Conservation (phyloP, 2,888 invertebrate species). For the Brachylomia viminalis region DNA sequence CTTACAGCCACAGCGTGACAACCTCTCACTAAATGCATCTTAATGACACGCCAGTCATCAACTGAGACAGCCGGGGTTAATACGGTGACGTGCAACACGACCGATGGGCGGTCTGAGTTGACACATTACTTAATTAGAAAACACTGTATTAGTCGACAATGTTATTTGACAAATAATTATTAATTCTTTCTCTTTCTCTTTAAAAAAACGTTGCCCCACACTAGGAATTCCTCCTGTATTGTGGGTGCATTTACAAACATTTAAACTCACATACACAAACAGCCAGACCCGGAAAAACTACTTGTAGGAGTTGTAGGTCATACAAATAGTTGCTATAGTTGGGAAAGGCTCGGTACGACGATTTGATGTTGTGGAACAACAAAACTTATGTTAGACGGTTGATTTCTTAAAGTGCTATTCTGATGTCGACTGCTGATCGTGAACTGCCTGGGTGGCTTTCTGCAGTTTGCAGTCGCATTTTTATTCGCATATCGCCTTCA, state of each 20-base stretch:
- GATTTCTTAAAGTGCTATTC: neutral
- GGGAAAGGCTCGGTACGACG: too few relatives aligned
- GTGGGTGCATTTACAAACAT: too few relatives aligned
- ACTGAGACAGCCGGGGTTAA: constrained; percentile 9
- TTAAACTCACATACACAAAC: too few relatives aligned
- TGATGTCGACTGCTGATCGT: neutral
- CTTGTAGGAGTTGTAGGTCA: too few relatives aligned
- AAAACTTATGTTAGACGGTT: neutral
- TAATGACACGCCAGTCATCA: constrained; percentile 39
- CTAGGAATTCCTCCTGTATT: too few relatives aligned
- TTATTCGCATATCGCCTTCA: too few relatives aligned
- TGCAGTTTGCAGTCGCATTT: neutral
- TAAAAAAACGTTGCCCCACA: too few relatives aligned
- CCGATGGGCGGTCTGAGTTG: neutral
- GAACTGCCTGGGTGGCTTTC: neutral
- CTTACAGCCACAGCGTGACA: constrained; percentile 4
- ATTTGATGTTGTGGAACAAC: neutral
- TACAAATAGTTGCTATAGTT: too few relatives aligned
- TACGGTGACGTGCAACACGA: constrained; percentile 40
- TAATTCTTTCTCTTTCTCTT: too few relatives aligned
- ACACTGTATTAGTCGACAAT: neutral
- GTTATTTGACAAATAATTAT: too few relatives aligned
- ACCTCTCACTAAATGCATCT: constrained; percentile 23
- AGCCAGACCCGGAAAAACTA: too few relatives aligned
- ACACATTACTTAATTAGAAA: constrained; percentile 37